phyloP scores from a whole-genome alignment of 2,113 vertebrate genomes.

The Pteropus alecto region DNA sequence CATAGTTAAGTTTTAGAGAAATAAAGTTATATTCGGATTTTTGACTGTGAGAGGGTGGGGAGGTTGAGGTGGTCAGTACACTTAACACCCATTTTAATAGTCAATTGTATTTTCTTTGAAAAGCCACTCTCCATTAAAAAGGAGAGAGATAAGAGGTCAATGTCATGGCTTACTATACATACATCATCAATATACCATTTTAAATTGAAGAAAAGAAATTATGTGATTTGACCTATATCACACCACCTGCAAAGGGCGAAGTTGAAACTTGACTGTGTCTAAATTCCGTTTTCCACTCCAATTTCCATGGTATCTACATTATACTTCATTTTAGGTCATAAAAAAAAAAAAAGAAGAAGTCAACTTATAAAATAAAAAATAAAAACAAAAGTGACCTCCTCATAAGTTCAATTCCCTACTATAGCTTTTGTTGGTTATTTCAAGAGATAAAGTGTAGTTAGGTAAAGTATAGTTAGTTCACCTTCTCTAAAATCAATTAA shows the following conservation, averaged over 20 bases:
- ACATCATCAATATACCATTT: neutral
- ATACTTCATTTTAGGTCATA: neutral
- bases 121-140: neutral
- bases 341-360: neutral
- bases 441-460: neutral
- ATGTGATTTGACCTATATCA: neutral
- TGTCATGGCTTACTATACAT: neutral
- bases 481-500: constrained; percentile 11
- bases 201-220: neutral
- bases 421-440: neutral
- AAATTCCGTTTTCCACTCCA: neutral
- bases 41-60: neutral
- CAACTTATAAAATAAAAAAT: neutral
- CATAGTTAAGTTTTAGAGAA: neutral
- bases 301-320: neutral
- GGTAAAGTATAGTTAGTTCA: neutral
- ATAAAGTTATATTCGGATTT: neutral
- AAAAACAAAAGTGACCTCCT: neutral
- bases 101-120: neutral
- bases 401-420: neutral
- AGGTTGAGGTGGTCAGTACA: neutral
- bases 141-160: neutral
- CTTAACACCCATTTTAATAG: neutral
- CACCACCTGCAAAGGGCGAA: neutral
- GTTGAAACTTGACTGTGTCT: neutral